Conservation (phyloP, 2,113 vertebrate species). For the Coracopsis vasa region DNA sequence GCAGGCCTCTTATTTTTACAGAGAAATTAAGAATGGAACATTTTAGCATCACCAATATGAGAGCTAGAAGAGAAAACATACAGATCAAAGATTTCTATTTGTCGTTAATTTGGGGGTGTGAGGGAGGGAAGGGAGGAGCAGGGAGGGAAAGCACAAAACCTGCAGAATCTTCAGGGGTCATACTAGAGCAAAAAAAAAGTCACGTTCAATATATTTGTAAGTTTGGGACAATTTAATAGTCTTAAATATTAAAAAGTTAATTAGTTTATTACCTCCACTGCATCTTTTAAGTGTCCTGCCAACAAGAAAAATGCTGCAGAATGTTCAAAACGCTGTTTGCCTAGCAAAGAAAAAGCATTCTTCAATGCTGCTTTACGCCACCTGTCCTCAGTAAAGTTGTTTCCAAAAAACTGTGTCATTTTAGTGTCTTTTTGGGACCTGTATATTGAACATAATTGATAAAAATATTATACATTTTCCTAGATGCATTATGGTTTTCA, state of each 20-base stretch:
- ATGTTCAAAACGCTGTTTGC: slow-evolving; percentile 97
- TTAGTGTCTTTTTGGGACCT: slow-evolving; percentile 91
- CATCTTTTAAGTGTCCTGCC: slow-evolving; percentile 94
- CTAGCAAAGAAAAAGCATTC: slow-evolving; percentile 95
- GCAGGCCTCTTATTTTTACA: background rate
- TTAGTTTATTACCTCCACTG: slow-evolving; percentile 87
- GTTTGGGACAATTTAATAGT: background rate
- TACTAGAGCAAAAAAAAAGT: background rate
- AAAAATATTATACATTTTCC: background rate
- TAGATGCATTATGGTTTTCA: background rate
- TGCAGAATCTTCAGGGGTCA: background rate
- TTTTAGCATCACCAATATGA: background rate
- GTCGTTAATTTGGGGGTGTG: background rate
- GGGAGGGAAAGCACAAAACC: background rate
- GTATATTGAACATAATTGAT: background rate
- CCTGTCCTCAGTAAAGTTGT: slow-evolving; percentile 94
- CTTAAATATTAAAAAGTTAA: background rate
- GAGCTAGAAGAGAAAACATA: background rate
- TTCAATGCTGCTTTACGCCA: slow-evolving; percentile 97
- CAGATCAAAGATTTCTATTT: background rate
- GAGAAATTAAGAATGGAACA: background rate
- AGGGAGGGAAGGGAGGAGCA: accelerated
- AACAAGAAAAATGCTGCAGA: slow-evolving; percentile 96
- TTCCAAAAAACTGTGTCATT: slow-evolving; percentile 98
- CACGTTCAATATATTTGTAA: background rate